phyloP scores from a whole-genome alignment of 2,888 invertebrate genomes.

The Chloromyia formosa region DNA sequence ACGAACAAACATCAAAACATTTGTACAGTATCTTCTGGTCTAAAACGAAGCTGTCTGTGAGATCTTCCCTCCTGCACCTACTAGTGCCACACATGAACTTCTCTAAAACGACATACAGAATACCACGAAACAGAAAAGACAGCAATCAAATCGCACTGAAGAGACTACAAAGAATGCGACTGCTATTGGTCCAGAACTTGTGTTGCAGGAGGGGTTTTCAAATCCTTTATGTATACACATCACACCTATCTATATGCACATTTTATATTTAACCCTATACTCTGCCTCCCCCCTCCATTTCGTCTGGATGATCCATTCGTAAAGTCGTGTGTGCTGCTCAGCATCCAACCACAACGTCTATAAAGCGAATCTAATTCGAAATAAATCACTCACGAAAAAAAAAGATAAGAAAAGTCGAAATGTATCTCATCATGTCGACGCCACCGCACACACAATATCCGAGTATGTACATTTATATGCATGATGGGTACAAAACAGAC shows the following conservation, averaged over 20 bases:
- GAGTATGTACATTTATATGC: too few relatives aligned
- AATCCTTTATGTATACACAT: constrained; percentile 44
- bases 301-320: neutral
- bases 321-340: constrained; percentile 4
- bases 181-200: constrained; percentile 45
- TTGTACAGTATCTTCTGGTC: neutral
- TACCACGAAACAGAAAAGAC: neutral
- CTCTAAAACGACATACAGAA: neutral
- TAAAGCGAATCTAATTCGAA: constrained; percentile 30
- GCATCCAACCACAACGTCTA: constrained; percentile 14
- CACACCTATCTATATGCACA: too few relatives aligned
- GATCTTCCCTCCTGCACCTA: neutral
- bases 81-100: neutral
- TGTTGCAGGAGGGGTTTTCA: constrained; percentile 47
- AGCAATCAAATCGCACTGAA: neutral
- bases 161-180: constrained; percentile 29
- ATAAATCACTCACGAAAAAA: constrained; percentile 29
- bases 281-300: neutral
- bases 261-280: constrained; percentile 22
- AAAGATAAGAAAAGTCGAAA: constrained; percentile 1
- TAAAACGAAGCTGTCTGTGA: constrained; percentile 15
- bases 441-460: neutral
- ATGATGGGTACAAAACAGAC: neutral
- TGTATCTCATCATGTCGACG: neutral
- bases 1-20: too few relatives aligned